Evolutionary conservation across 2,113 vertebrate genomes (phyloP).

Genomic region (Gallinago paraguaiae): DNA sequence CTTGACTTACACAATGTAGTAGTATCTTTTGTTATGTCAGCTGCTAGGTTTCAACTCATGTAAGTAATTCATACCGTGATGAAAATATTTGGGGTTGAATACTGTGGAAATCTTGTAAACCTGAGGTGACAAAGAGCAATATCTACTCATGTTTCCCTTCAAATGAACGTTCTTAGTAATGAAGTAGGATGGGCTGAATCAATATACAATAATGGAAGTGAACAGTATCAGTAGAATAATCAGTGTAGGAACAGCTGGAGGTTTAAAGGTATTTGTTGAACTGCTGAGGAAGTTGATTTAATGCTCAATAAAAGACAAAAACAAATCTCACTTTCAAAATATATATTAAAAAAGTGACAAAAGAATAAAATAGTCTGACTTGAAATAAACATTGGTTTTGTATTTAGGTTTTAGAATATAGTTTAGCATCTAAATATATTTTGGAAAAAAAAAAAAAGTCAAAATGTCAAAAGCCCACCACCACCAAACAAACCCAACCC

Average conservation of each 20-base stretch:
- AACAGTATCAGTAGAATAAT: not conserved
- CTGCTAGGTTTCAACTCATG: not conserved
- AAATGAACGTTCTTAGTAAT: not conserved
- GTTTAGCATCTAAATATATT: not conserved
- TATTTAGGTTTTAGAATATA: not conserved
- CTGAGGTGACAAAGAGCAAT: not conserved
- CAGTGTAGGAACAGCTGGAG: not conserved
- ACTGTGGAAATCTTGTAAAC: not conserved
- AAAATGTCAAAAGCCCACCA: not conserved
- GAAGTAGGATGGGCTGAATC: not conserved
- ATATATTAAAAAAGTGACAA: accelerated
- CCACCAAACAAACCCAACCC: not conserved
- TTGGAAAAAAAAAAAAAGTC: accelerated
- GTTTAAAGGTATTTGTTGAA: not conserved
- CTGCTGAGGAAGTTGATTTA: not conserved
- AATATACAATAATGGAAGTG: not conserved
- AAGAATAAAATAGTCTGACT: not conserved
- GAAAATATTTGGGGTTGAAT: not conserved
- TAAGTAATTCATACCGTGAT: not conserved
- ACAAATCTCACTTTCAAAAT: not conserved
- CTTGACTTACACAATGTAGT: not conserved
- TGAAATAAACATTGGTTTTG: accelerated
- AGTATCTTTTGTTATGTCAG: not conserved
- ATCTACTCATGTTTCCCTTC: not conserved
- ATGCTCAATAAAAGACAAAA: not conserved